Evolutionary conservation across 2,113 vertebrate genomes (phyloP), one percentile per base, ranked within the genome.

Genomic region (Eclectus roratus): DNA sequence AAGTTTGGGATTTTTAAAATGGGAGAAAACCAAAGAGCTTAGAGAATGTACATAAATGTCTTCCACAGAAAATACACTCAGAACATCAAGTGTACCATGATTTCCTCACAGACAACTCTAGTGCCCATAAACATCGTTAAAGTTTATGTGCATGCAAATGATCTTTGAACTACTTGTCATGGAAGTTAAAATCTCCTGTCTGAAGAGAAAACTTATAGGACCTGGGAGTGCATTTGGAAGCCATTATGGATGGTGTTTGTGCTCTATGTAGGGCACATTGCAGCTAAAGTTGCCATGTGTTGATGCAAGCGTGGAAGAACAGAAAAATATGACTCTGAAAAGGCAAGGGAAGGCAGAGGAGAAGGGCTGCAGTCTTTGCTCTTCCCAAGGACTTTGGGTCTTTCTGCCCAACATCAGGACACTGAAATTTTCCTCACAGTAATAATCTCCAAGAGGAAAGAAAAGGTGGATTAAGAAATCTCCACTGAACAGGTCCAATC

Each of bases 151-250:
- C 39, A 28, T 39, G 37, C 44, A 88, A 80, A 66, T 39, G 56
- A 83, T 60, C 72, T 78, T 80, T 20, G 53, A 94, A 88, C 60
- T 71, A 80, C 47, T 49, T 46, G 49, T 52, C 28, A 11, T 61
- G 78, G 58, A 85, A 85, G n/a, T 73, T 73, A 65, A 92, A 86
- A 81, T 79, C 47, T 76, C 61, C 74, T 93, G 73, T 69, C 53
- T 43, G 71, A 72, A 63, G 53, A 88, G 70, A 73, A 82, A 20
- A 91, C 68, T 31, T 90, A 49, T 11, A 52, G 7, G 7, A 49
- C 25, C 77, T 44, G 66, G 37, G 44, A 84, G 52, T 53, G 77
- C 83, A 76, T 81, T 95, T 91, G 76, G 68, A 88, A 88, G 47
- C 55, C 80, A 56, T 86, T 88, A 63, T 2, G 70, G 83, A 20